phyloP scores from a whole-genome alignment of 2,888 invertebrate species.

The Drosophila neotestacea region DNA sequence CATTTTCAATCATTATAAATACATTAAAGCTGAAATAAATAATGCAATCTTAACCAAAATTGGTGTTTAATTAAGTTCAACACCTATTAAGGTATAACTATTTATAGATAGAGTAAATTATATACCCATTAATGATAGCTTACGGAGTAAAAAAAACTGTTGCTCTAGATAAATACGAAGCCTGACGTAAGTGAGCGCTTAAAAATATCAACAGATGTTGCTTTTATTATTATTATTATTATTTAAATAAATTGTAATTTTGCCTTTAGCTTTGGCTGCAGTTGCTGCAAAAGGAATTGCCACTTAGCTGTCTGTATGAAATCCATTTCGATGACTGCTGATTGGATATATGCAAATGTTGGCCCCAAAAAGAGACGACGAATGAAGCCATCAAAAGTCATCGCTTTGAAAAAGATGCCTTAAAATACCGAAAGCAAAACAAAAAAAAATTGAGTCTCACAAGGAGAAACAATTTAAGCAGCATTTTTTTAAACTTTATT shows the following conservation, averaged over 20 bases:
- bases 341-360: constrained; percentile 58
- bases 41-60: constrained; percentile 2
- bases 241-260: constrained; percentile 20
- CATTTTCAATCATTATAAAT: constrained; percentile 15
- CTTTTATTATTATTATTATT: neutral
- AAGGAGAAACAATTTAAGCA: constrained; percentile 50
- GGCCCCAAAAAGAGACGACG: constrained; percentile 24
- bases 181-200: constrained; percentile 15
- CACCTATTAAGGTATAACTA: constrained; percentile 8
- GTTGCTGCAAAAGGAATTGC: constrained; percentile 33
- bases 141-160: neutral
- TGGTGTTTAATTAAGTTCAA: constrained; percentile 8
- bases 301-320: constrained; percentile 34
- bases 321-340: constrained; percentile 38
- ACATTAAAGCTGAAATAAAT: constrained; percentile 12
- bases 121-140: constrained; percentile 16
- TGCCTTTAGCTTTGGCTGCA: constrained; percentile 20
- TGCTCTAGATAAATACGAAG: constrained; percentile 8
- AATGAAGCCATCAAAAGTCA: constrained; percentile 72
- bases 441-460: constrained; percentile 26
- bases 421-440: neutral
- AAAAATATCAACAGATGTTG: constrained; percentile 33
- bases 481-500: constrained; percentile 65
- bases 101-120: constrained; percentile 23
- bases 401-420: constrained; percentile 18